Evolutionary conservation across 1,140 invertebrate species (phyloP).

Genomic region (Littorina saxatilis): DNA sequence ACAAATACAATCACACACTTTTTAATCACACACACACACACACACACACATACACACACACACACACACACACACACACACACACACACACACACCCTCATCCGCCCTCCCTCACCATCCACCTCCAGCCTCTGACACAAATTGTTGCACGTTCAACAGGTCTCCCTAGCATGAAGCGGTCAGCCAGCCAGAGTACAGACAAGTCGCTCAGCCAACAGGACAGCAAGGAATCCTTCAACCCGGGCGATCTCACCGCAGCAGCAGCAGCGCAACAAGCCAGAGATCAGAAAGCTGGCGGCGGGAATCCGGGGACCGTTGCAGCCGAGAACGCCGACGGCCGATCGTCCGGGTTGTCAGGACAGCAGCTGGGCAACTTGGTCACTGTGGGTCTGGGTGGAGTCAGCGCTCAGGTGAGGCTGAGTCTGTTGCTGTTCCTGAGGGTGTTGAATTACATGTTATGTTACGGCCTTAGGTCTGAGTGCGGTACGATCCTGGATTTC

Average conservation of each 20-base stretch:
- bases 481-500: no score
- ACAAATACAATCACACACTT: no score
- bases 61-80: no score
- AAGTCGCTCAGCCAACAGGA: constrained; percentile 54
- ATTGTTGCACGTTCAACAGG: no score
- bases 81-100: no score
- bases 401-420: background rate
- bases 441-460: no score
- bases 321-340: background rate
- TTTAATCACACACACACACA: no score
- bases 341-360: background rate
- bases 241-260: constrained; percentile 21
- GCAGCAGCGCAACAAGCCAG: background rate
- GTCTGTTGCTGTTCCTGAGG: background rate
- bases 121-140: no score
- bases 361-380: background rate
- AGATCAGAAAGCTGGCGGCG: background rate
- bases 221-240: constrained; percentile 57
- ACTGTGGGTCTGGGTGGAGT: background rate
- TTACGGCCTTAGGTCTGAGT: no score
- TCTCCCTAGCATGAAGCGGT: background rate
- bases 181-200: constrained; percentile 40
- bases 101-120: no score
- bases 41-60: no score
- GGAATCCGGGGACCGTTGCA: background rate